Base-by-base conservation (phyloP, 2,797 vertebrate genomes). In the Amphiprion clarkii region DNA sequence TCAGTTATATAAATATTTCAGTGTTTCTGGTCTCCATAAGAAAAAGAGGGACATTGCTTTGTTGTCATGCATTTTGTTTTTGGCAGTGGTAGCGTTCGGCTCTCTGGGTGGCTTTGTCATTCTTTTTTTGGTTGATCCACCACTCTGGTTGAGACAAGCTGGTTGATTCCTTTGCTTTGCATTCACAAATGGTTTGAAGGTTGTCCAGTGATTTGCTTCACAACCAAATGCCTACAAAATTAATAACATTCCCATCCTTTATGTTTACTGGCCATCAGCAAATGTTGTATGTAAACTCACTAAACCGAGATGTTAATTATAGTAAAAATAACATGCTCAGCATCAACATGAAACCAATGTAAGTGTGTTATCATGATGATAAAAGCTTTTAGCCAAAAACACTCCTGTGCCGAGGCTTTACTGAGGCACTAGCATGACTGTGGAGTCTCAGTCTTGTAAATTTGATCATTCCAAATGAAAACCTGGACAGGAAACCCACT, bases 401-500 rank as follows among this genome's bases (percentile, higher is more conserved):
- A 23, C 4, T 7, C 25, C 56, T 61, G 19, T 53, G n/a, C 12
- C 13, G 27, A 36, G 42, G 68, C 21, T 6, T 48, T n/a, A 6
- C 12, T 52, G 63, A 44, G 36, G 6, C 14, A 3, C 42, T 31
- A 6, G 13, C 19, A 2, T 40, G 39, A 56, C 57, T 46, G 9
- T 49, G 16, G 31, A 72, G 44, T 48, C 29, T 74, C 7, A 60
- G 19, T 42, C 53, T 57, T n/a, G 14, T 3, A 17, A 6, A 9
- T 40, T 71, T 46, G 44, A 64, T 67, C 48, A 55, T 2, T n/a
- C 25, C 52, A 39, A 69, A 72, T 57, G 23, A 54, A 69, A 77
- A 54, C 19, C 56, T 69, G 48, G 40, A 42, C 40, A 42, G 40
- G 8, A 49, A n/a, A 49, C 48, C 19, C 48, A n/a, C 48, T 21